Evolutionary conservation across 2,113 vertebrate species (phyloP).

Genomic region (Gallinago paraguaiae): DNA sequence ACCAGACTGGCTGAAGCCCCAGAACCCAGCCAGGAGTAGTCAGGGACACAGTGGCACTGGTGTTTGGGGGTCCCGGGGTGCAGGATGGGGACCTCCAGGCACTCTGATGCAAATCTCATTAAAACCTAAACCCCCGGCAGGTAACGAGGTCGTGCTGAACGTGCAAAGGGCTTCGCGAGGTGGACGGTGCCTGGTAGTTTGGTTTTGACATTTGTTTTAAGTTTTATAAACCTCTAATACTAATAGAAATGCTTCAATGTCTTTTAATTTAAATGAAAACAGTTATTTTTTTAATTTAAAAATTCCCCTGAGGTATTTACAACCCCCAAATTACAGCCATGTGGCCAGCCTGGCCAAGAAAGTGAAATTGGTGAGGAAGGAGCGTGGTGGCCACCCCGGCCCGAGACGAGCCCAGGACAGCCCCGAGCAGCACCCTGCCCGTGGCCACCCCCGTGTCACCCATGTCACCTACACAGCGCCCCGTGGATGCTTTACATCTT

Average conservation of each 20-base stretch:
- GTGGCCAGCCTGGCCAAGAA: neutral
- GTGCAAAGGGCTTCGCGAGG: fast-evolving
- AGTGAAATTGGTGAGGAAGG: neutral
- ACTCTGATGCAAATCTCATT: neutral
- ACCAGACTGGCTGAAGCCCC: neutral
- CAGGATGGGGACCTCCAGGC: neutral
- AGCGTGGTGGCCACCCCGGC: neutral
- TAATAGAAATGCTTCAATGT: conserved; percentile 7
- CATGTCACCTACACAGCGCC: neutral
- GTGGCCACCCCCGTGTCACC: neutral
- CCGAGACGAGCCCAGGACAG: neutral
- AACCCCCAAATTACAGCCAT: conserved; percentile 49
- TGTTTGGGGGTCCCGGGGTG: too few relatives aligned
- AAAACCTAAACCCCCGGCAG: neutral
- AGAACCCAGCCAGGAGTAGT: neutral
- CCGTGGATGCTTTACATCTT: neutral
- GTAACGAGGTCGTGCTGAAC: fast-evolving
- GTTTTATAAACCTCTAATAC: conserved; percentile 28
- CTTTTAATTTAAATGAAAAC: conserved; percentile 36
- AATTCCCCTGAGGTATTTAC: conserved; percentile 49
- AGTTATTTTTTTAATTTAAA: conserved; percentile 37
- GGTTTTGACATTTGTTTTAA: conserved; percentile 1
- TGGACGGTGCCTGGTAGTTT: neutral
- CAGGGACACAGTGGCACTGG: fast-evolving
- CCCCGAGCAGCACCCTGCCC: fast-evolving